These are phyloP conservation scores for Cebus imitator DNA, from an alignment of 2,113 vertebrate species.

Conservation along the genomic window DNA sequence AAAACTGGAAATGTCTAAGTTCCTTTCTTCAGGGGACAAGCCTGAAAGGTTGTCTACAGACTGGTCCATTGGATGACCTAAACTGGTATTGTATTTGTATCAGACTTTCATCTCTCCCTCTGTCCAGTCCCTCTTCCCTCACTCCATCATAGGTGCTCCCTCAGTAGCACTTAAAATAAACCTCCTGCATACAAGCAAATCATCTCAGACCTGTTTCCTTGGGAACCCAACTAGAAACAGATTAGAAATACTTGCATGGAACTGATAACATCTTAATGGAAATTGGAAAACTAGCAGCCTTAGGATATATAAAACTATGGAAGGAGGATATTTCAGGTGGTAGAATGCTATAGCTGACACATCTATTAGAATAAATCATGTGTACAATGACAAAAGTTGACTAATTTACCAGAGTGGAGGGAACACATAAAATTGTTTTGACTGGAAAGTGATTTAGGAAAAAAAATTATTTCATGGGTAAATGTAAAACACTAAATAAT, in stretches of 20 bases:
- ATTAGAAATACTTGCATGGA: background rate
- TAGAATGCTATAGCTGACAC: background rate
- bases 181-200: background rate
- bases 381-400: background rate
- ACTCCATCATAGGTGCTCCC: background rate
- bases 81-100: background rate
- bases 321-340: background rate
- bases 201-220: background rate
- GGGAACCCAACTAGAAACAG: background rate
- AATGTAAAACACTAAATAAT: background rate
- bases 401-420: background rate
- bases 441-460: background rate
- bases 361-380: background rate
- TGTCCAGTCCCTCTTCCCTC: too few relatives aligned
- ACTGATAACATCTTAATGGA: background rate
- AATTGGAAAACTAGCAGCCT: background rate
- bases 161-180: background rate
- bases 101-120: background rate
- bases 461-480: background rate
- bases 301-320: background rate
- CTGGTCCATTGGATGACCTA: background rate
- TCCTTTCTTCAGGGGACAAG: background rate
- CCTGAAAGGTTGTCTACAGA: background rate
- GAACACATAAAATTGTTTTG: background rate
- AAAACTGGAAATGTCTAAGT: background rate